Evolutionary conservation across 2,888 invertebrate genomes (phyloP), one percentile per base, ranked within the genome.

Genomic region (Drosophila mettleri): DNA sequence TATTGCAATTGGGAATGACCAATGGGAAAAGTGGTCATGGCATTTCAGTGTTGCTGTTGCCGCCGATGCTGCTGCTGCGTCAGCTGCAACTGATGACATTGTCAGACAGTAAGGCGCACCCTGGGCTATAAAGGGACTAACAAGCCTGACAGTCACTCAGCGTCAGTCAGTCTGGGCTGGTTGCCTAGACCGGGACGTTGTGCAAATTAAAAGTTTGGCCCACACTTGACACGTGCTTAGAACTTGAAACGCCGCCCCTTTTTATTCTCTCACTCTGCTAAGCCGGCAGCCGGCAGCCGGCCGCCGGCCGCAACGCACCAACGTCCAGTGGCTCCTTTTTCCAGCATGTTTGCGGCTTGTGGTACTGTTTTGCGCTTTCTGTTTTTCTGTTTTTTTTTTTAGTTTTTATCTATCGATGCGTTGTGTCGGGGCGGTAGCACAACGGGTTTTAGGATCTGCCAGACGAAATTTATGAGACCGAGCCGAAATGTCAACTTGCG

Each of bases 11-110:
- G 16, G 43, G n/a, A 16, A 7, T 27, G 16, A 14, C 31, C 14
- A 9, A n/a, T 31, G 9, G 36, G 7, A 45, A 18, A 12, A 20
- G 16, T n/a, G 7, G 57, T 24, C 14, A 22, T 59, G 39, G 59
- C 12, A 39, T 24, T 20, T 39, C 16, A 38, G 10, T 39, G 46
- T 36, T 24, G 34, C 16, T 68, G 33, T 38, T 67, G 43, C 41
- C 52, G 33, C 27, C 41, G 49, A 31, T 57, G 60, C 36, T 69
- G 53, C 66, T 82, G 85, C 86, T 86, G 89, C 88, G 85, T 86
- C 85, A 86, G 85, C 89, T 86, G 85, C 88, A 88, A 86, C 88
- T 86, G 89, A 86, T 86, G 85, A 89, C 85, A 86, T 79, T 88
- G 89, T 86, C 86, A 82, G 88, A 71, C 74, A 86, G 86, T 69